Evolutionary conservation across 2,888 invertebrate species (phyloP).

Genomic region (Oscheius sp.): DNA sequence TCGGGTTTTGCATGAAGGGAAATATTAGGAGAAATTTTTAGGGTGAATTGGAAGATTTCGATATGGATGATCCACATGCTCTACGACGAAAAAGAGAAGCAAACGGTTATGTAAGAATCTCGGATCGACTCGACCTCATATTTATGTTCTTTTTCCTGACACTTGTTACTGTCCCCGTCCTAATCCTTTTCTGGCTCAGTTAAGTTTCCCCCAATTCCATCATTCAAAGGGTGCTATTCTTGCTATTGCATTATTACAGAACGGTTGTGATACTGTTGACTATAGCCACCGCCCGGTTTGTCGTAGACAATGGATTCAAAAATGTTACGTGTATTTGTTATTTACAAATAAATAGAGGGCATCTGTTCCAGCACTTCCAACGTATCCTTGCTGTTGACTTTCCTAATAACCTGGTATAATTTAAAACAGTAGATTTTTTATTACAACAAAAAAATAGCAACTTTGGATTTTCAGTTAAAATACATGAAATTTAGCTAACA

Average conservation of each 20-base stretch:
- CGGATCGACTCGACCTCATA: slow-evolving; percentile 60
- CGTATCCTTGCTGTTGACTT: too few relatives aligned
- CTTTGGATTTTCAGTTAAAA: too few relatives aligned
- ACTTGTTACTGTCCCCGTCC: slow-evolving; percentile 62
- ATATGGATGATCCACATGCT: slow-evolving; percentile 35
- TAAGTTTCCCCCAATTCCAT: slow-evolving; percentile 6
- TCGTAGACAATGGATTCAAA: too few relatives aligned
- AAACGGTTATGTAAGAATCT: slow-evolving; percentile 64
- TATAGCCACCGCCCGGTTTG: too few relatives aligned
- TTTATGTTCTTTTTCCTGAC: slow-evolving; percentile 62
- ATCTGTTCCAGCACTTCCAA: too few relatives aligned
- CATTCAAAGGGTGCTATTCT: slow-evolving; percentile 8
- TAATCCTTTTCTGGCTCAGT: slow-evolving; percentile 58
- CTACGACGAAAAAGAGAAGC: slow-evolving; percentile 32
- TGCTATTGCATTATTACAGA: slow-evolving; percentile 1
- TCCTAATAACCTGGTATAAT: too few relatives aligned
- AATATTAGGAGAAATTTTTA: slow-evolving; percentile 26
- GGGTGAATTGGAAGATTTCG: slow-evolving; percentile 51
- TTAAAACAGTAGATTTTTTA: too few relatives aligned
- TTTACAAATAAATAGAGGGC: too few relatives aligned
- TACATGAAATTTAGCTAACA: too few relatives aligned
- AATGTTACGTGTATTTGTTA: too few relatives aligned
- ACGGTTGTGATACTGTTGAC: slow-evolving; percentile 17
- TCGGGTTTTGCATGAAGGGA: not conserved
- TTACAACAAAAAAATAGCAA: too few relatives aligned